Conservation (phyloP, 2,888 invertebrate genomes). For the Boloria selene region DNA sequence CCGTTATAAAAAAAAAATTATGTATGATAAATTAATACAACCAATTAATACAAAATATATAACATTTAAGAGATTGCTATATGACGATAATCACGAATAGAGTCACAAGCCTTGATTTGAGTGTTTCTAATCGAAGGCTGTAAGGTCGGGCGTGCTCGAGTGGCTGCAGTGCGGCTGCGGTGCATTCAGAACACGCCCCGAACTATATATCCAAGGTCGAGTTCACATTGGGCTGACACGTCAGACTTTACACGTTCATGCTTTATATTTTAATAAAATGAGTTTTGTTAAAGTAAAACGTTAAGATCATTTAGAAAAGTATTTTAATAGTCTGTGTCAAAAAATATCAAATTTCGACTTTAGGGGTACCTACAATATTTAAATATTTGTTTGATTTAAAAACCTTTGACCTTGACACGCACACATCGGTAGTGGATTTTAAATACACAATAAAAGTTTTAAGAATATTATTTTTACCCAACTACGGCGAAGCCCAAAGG, state of each 20-base stretch:
- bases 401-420: not conserved
- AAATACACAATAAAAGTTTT: no score
- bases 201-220: conserved; percentile 34
- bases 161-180: conserved; percentile 51
- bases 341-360: no score
- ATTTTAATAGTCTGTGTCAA: no score
- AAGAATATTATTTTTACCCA: no score
- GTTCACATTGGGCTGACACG: conserved; percentile 35
- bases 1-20: no score
- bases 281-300: no score
- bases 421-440: no score
- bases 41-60: not conserved
- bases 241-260: conserved; percentile 7
- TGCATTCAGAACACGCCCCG: conserved; percentile 33
- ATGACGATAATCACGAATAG: conserved; percentile 31
- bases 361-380: not conserved
- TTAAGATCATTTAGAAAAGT: no score
- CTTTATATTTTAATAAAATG: not conserved
- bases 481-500: no score
- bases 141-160: conserved; percentile 54
- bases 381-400: not conserved
- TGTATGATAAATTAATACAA: no score
- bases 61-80: conserved; percentile 9
- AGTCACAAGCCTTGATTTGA: conserved; percentile 28
- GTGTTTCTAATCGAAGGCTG: conserved; percentile 46